Base-by-base conservation (phyloP, 2,888 invertebrate genomes). In the Ephialtes manifestator region DNA sequence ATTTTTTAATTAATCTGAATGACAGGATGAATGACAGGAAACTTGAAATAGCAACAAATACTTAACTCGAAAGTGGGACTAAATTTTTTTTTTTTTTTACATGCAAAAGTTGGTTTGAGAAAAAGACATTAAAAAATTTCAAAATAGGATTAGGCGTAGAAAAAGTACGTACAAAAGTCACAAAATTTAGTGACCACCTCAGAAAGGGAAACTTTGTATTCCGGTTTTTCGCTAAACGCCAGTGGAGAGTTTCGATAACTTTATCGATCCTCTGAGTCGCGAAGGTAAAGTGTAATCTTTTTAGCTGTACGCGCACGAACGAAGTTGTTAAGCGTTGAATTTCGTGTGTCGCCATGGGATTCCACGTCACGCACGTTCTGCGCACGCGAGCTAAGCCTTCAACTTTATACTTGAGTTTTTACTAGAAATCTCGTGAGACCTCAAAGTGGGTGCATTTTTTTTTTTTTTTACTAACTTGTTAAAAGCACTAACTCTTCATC, bases 341-440 rank as follows among this genome's bases (percentile, higher is more conserved):
- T 39, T 39, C 35, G 83, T 80, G 70, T 55, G 80, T 76, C 83
- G 80, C 79, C 83, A 53, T 65, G 60, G 55, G 18, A 60, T n/a
- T 75, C 79, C 79, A 75, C 80, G 75, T 71, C 83, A 80, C 83
- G 83, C 75, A 55, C 70, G 24, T 43, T 51, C 70, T 11, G 70
- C 65, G 53, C 83, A 76, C 83, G 83, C 79, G 65, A 83, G 43
- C 46, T 72, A 53, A 39, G 20, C 15, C 24, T 53, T 48, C 24
- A 43, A 20, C 5, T 15, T 8, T 13, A 1, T 67, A 20, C 43
- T 55, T 20, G 18, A 1, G 28, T 2, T 10, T 58, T 24, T 11
- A 24, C 13, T 24, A 24, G 24, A 24, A 58, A 58, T 58, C 13
- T 58, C 58, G 13, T 46, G 46, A 13, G 67, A 48, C 39, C 65